Conservation (phyloP, 2,113 vertebrate species). For the Ailurus styani region DNA sequence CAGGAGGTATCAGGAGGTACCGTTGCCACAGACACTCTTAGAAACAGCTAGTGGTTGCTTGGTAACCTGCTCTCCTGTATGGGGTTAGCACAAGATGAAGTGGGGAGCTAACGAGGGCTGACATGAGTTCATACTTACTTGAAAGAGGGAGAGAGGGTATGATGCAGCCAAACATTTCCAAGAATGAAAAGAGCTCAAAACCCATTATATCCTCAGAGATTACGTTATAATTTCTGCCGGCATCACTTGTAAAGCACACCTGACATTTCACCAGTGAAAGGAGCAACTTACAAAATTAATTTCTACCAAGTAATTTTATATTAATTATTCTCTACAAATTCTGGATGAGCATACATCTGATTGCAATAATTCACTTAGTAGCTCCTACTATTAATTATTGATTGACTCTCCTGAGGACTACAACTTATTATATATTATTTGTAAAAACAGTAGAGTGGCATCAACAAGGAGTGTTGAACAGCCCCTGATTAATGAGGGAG, state of each 20-base stretch:
- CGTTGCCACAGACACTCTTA: background rate
- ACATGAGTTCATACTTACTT: constrained; percentile 33
- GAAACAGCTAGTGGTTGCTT: constrained; percentile 62
- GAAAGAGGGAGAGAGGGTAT: background rate
- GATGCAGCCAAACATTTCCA: background rate
- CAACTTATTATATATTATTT: background rate
- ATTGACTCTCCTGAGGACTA: background rate
- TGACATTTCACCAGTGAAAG: background rate
- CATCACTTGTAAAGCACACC: background rate
- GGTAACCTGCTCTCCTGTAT: constrained; percentile 46
- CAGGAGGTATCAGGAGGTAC: constrained; percentile 28
- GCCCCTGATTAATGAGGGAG: background rate
- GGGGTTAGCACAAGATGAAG: constrained; percentile 32
- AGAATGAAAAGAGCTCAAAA: constrained; percentile 26
- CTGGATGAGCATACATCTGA: background rate
- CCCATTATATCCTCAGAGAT: background rate
- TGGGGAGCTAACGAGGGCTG: constrained; percentile 1
- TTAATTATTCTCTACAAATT: background rate
- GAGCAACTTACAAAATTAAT: constrained; percentile 17
- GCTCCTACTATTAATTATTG: background rate
- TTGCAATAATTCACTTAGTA: background rate
- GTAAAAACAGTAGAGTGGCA: background rate
- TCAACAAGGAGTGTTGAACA: background rate
- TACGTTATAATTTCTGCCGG: constrained; percentile 9
- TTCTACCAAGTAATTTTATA: background rate